Conservation (phyloP, 1,140 invertebrate genomes). For the Augochlora pura region DNA sequence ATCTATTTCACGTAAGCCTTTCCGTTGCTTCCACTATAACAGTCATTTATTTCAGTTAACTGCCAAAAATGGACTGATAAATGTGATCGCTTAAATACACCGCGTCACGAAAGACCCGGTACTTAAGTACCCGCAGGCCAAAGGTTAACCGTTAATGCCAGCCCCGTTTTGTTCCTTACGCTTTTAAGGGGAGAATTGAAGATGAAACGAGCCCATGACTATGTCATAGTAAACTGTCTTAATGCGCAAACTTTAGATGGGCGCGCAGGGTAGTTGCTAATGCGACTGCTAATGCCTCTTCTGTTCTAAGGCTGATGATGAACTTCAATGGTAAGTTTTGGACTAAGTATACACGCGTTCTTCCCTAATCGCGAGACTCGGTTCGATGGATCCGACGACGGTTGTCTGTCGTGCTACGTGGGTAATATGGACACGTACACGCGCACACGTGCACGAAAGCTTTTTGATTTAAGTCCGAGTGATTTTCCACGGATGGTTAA, state of each 20-base stretch:
- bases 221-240: background rate
- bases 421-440: background rate
- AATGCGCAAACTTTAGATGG: background rate
- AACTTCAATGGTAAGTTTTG: background rate
- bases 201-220: background rate
- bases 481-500: background rate
- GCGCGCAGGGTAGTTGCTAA: background rate
- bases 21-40: no score
- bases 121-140: no score
- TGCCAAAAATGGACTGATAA: no score
- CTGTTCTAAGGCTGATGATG: background rate
- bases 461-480: background rate
- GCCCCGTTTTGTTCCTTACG: background rate
- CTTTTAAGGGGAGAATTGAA: background rate
- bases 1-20: no score
- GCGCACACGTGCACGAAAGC: background rate
- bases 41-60: no score
- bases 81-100: no score
- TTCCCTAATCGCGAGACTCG: background rate
- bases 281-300: constrained; percentile 1
- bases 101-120: no score
- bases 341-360: background rate
- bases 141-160: no score
- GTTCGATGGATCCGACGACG: background rate
- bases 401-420: background rate